phyloP scores from a whole-genome alignment of 2,797 vertebrate species.

The Coreius guichenoti region DNA sequence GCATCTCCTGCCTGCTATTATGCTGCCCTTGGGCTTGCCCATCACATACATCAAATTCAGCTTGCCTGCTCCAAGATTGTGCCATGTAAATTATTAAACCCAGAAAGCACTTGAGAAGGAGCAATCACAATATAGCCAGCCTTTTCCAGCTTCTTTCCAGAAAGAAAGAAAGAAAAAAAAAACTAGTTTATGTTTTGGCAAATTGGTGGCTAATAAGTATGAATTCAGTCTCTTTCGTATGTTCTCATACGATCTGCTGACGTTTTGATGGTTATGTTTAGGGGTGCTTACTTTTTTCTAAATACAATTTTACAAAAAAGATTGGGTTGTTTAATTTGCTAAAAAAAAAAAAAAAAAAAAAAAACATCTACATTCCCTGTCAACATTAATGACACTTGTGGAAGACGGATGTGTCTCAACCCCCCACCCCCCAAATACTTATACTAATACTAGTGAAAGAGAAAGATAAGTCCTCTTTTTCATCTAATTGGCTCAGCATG shows the following conservation, averaged over 20 bases:
- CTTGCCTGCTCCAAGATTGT: constrained; percentile 25
- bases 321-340: too few relatives aligned
- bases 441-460: neutral
- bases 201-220: neutral
- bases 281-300: too few relatives aligned
- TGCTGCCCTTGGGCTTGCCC: constrained; percentile 41
- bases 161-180: neutral
- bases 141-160: neutral
- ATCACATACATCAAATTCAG: constrained; percentile 42
- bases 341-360: neutral
- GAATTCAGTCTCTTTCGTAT: neutral
- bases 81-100: constrained; percentile 51
- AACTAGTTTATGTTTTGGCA: neutral
- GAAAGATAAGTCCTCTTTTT: neutral
- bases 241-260: too few relatives aligned
- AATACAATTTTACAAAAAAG: too few relatives aligned
- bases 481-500: constrained; percentile 34
- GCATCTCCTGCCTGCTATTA: constrained; percentile 15
- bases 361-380: neutral
- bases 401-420: neutral
- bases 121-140: constrained; percentile 32
- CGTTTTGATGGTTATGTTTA: too few relatives aligned
- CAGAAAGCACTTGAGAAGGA: constrained; percentile 17
- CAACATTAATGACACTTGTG: neutral
- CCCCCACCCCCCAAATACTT: too few relatives aligned